A percentile compares a stretch with the other conserved stretches of the same genome.
These are phyloP conservation scores for Camponotus pennsylvanicus DNA, from an alignment of 1,140 invertebrate genomes.

Conservation along the genomic window DNA sequence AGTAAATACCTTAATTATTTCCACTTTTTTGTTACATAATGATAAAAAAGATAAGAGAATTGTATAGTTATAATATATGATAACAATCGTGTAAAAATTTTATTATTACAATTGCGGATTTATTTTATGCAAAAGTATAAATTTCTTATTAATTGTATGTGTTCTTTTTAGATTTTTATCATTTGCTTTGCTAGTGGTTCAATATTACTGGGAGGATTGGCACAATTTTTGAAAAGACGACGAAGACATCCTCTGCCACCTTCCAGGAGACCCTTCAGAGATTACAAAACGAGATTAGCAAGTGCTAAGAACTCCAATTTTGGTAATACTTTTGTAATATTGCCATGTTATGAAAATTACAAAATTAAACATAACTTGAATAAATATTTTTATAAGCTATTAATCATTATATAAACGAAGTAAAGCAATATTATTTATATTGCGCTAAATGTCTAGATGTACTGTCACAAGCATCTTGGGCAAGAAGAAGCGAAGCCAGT, in stretches of 20 bases:
- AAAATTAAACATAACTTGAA: background rate
- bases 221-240: constrained; percentile 84
- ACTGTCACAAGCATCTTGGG: constrained; percentile 84
- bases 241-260: constrained; percentile 81
- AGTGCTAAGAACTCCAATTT: constrained; percentile 83
- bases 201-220: constrained; percentile 82
- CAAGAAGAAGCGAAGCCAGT: constrained; percentile 84
- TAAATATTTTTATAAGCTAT: background rate
- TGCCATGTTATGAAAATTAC: background rate
- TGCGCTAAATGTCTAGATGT: constrained; percentile 73
- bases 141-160: background rate
- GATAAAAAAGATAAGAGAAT: constrained; percentile 35
- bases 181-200: constrained; percentile 83
- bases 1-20: constrained; percentile 58
- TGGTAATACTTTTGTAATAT: constrained; percentile 75
- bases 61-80: background rate
- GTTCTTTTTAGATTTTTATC: constrained; percentile 81
- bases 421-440: constrained; percentile 43
- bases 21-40: constrained; percentile 76
- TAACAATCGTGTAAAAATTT: constrained; percentile 28
- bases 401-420: background rate
- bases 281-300: constrained; percentile 81
- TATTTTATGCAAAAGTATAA: background rate
- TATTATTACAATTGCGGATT: background rate
- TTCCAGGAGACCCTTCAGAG: constrained; percentile 77